Percentiles rank a stretch among this genome's conserved stretches.
phyloP scores from a whole-genome alignment of 2,888 invertebrate genomes.

The Sturmia bella region DNA sequence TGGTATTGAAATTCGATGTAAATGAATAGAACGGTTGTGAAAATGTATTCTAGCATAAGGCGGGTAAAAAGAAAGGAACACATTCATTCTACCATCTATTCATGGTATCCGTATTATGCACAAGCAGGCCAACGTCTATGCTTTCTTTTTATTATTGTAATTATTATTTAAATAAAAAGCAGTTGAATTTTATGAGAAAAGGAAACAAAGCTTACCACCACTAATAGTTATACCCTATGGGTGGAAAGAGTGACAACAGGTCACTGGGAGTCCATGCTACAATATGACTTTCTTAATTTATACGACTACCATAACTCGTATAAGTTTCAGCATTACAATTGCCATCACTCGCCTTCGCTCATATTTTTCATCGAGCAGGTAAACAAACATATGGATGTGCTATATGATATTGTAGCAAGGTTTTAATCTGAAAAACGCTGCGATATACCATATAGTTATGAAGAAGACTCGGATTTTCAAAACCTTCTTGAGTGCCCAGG shows the following conservation, averaged over 20 bases:
- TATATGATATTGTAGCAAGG: no score
- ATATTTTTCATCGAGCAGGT: no score
- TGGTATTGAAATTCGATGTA: conserved; percentile 45
- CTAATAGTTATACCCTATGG: not conserved
- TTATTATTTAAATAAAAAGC: conserved; percentile 40
- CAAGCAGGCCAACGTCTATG: conserved; percentile 27
- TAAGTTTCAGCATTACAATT: no score
- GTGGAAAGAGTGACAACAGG: not conserved
- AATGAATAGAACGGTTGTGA: conserved; percentile 5
- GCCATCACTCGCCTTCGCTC: no score
- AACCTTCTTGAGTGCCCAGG: no score
- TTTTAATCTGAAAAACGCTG: no score
- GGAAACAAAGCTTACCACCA: conserved; percentile 32
- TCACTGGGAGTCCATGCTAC: conserved; percentile 14
- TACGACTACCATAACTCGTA: no score
- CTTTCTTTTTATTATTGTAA: conserved; percentile 31
- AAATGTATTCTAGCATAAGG: conserved; percentile 41
- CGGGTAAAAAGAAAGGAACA: conserved; percentile 27
- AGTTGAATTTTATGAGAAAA: conserved; percentile 16
- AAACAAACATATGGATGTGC: no score
- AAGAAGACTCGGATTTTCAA: no score
- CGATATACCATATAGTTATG: no score
- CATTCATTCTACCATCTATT: not conserved
- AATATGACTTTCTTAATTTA: not conserved
- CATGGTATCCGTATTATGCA: conserved; percentile 9